phyloP scores from a whole-genome alignment of 2,888 invertebrate species.

The Brachyptera risi region DNA sequence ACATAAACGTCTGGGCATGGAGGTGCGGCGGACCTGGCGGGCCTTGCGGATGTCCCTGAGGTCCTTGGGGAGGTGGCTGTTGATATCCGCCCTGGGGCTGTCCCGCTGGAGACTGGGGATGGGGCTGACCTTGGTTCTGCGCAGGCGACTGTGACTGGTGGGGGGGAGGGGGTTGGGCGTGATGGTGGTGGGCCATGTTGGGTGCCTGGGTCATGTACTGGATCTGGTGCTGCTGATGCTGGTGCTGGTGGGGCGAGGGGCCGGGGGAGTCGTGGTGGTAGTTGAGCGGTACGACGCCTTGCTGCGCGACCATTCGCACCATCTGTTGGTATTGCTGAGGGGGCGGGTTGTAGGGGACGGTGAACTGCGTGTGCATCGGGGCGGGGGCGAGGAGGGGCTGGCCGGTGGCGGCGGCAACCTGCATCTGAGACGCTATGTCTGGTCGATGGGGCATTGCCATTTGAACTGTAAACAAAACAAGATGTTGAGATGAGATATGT shows the following conservation, averaged over 20 bases:
- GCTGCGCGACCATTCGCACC: slow-evolving; percentile 50
- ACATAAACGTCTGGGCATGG: slow-evolving; percentile 52
- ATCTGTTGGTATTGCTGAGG: slow-evolving; percentile 47
- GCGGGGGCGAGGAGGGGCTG: slow-evolving; percentile 80
- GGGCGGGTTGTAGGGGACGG: slow-evolving; percentile 42
- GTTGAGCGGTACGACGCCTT: slow-evolving; percentile 39
- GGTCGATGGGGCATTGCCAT: slow-evolving; percentile 47
- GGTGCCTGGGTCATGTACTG: slow-evolving; percentile 42
- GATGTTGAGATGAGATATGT: too few relatives aligned
- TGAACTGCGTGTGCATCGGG: slow-evolving; percentile 55
- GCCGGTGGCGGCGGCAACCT: slow-evolving; percentile 74
- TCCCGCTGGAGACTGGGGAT: slow-evolving; percentile 38
- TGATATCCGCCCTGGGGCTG: slow-evolving; percentile 33
- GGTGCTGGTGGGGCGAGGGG: slow-evolving; percentile 43
- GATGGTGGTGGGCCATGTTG: slow-evolving; percentile 42
- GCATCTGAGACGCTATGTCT: slow-evolving; percentile 68
- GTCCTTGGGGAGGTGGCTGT: slow-evolving; percentile 29
- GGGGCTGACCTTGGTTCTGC: slow-evolving; percentile 46
- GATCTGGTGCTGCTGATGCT: slow-evolving; percentile 26
- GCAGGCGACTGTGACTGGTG: slow-evolving; percentile 44
- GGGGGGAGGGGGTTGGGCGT: slow-evolving; percentile 26
- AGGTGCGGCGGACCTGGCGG: slow-evolving; percentile 11
- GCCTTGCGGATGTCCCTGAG: slow-evolving; percentile 26
- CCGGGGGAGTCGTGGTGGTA: slow-evolving; percentile 58
- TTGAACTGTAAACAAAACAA: slow-evolving; percentile 43